Base-by-base conservation (phyloP, 2,113 vertebrate genomes). In the Nycticorax nycticorax region DNA sequence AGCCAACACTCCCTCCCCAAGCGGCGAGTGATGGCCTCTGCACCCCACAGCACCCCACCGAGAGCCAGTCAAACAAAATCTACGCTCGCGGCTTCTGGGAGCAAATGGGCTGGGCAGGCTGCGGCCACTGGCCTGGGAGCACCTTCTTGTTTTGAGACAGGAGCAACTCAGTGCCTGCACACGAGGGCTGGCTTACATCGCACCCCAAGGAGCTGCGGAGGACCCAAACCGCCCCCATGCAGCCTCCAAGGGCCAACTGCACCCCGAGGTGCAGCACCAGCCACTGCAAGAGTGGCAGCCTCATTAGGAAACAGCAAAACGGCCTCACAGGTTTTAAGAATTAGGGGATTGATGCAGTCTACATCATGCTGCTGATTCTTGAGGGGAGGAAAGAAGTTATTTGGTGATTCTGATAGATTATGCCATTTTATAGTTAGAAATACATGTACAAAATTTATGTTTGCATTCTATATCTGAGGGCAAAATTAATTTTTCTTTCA, bases 401-500 rank as follows among this genome's bases (percentile, higher is more conserved):
- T 56, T 88, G 73, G 69, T 62, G 86, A 37, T 73, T 91, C 33
- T 56, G 33, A 53, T 68, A 64, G 47, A 63, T 64, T 56, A 30
- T 48, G 48, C 48, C 57, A 52, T 43, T 79, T 66, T 45, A 28
- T 4, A 71, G 43, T 43, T 78, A 72, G 63, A 88, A 77, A 67
- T 76, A 68, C 37, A 55, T 1, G 10, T 8, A 79, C 21, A 17
- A 57, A 95, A 79, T 43, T 57, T 57, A 82, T 71, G 67, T 57
- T 71, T 89, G 73, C 10, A 1, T 76, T 93, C 67, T 59, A 3
- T 47, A 72, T 39, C 45, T 59, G 52, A 52, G 66, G 47, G 64
- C 39, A 4, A 75, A 91, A 93, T 37, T 71, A 56, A 67, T 88
- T 94, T 92, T 92, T 79, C 68, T 92, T 92, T 90, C 59, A 84